phyloP scores from a whole-genome alignment of 2,888 invertebrate genomes.

The Melinopterus prodromus region DNA sequence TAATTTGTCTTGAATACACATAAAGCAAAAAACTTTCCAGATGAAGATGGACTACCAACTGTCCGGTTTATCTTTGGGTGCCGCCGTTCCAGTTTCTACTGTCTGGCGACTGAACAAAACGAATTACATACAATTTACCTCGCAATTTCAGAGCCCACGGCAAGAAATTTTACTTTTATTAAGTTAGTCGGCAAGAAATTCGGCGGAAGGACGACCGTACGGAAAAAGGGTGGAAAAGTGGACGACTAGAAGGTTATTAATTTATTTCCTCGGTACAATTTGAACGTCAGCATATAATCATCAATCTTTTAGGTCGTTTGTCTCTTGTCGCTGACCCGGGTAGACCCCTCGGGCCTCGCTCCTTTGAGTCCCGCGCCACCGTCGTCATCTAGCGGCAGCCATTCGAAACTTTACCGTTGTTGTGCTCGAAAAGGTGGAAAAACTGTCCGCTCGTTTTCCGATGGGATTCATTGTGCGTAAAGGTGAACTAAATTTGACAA shows the following conservation, averaged over 20 bases:
- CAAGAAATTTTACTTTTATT: conserved; percentile 18
- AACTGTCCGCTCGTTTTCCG: conserved; percentile 32
- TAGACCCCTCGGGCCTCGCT: conserved; percentile 25
- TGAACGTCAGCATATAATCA: conserved; percentile 56
- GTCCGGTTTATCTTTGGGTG: background rate
- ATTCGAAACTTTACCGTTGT: conserved; percentile 31
- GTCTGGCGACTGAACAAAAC: background rate
- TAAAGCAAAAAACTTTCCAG: background rate
- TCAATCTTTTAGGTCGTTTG: conserved; percentile 59
- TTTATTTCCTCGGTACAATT: conserved; percentile 57
- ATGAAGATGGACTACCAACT: background rate
- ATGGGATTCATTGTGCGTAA: conserved; percentile 28
- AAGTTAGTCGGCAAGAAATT: conserved; percentile 16
- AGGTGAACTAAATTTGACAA: conserved; percentile 6
- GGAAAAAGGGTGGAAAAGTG: conserved; percentile 40
- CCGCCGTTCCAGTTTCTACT: background rate
- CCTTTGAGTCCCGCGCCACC: conserved; percentile 8
- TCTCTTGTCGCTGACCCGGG: conserved; percentile 53
- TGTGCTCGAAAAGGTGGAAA: conserved; percentile 35
- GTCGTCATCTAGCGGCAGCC: conserved; percentile 10
- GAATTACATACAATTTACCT: background rate
- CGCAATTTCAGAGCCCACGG: background rate
- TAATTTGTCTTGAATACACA: background rate
- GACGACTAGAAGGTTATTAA: conserved; percentile 53
- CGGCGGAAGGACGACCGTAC: conserved; percentile 23